Percentiles rank a stretch among this genome's conserved stretches.
Evolutionary conservation across 2,888 invertebrate species (phyloP).

Genomic region (Dicroscelio sp.): DNA sequence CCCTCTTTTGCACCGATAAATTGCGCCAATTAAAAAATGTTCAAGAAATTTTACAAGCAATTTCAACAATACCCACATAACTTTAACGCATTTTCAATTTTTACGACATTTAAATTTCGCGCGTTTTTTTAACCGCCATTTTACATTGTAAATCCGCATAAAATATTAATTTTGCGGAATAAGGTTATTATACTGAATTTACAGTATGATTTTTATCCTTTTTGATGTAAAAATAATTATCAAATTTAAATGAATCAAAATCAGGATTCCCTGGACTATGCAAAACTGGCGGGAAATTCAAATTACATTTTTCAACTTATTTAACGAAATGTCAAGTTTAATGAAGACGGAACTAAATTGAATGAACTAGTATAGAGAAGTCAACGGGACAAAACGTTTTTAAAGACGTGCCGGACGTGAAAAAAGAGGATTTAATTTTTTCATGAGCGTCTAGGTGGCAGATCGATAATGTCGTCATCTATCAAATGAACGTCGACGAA

Average conservation of each 20-base stretch:
- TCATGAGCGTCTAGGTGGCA: constrained; percentile 29
- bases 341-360: constrained; percentile 26
- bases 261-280: not conserved
- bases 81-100: not conserved
- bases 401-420: not conserved
- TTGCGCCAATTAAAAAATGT: no score
- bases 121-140: not conserved
- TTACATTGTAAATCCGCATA: not conserved
- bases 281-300: constrained; percentile 18
- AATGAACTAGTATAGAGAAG: not conserved
- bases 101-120: not conserved
- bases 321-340: not conserved
- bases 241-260: not conserved
- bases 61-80: not conserved
- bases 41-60: not conserved
- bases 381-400: constrained; percentile 4
- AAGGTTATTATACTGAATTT: no score
- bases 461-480: constrained; percentile 76
- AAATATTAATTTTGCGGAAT: not conserved
- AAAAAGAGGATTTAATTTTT: constrained; percentile 42
- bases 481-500: constrained; percentile 78
- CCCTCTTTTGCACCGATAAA: no score
- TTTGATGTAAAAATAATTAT: not conserved
- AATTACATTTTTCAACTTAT: not conserved
- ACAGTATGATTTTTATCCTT: no score